These are phyloP conservation scores for Triplophysa yarkandensis DNA, from an alignment of 2,797 vertebrate species.

Conservation along the genomic window DNA sequence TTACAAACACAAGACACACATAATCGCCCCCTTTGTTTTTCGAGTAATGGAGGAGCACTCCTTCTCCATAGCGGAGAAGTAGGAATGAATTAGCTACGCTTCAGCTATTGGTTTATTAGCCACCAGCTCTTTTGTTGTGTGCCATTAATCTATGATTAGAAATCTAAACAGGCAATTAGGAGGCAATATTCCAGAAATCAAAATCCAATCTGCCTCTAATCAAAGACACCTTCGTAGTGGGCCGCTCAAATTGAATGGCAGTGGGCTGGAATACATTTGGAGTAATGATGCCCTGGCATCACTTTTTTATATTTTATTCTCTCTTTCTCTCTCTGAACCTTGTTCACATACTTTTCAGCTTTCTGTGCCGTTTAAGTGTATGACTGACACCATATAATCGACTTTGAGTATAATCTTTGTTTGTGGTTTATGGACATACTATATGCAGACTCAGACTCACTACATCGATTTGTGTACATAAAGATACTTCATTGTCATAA, in stretches of 20 bases:
- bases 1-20: slow-evolving; percentile 27
- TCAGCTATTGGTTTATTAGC: slow-evolving; percentile 63
- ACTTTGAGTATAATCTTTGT: neutral
- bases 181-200: slow-evolving; percentile 57
- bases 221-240: slow-evolving; percentile 52
- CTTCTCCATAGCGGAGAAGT: slow-evolving; percentile 34
- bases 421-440: slow-evolving; percentile 1
- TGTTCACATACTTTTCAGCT: neutral
- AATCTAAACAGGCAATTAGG: slow-evolving; percentile 61
- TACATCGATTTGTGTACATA: neutral
- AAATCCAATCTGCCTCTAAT: slow-evolving; percentile 58
- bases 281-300: slow-evolving; percentile 28
- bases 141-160: slow-evolving; percentile 67
- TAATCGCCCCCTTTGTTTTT: slow-evolving; percentile 31
- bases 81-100: slow-evolving; percentile 49
- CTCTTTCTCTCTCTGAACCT: slow-evolving; percentile 6
- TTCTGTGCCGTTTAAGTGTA: neutral
- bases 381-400: slow-evolving; percentile 2
- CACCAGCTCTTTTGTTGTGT: slow-evolving; percentile 60
- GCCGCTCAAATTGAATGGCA: slow-evolving; percentile 36
- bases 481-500: neutral
- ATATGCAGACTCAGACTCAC: neutral
- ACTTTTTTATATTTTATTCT: slow-evolving; percentile 28
- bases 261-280: slow-evolving; percentile 48
- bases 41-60: slow-evolving; percentile 20